Conservation (phyloP, 2,888 invertebrate species). For the Harpalus rufipes region DNA sequence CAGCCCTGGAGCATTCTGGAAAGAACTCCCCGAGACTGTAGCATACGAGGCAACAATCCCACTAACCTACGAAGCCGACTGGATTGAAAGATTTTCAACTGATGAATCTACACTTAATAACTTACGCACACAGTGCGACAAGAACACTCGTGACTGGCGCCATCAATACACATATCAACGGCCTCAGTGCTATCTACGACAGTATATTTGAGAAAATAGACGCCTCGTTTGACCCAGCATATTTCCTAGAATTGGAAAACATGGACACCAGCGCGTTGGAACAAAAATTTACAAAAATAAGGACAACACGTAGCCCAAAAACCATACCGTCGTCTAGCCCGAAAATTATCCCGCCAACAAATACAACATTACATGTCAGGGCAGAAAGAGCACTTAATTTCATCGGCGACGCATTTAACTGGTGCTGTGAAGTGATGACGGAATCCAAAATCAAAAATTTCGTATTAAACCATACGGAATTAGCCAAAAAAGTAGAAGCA, state of each 20-base stretch:
- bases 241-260: too few relatives aligned
- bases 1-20: constrained; percentile 59
- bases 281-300: neutral
- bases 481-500: too few relatives aligned
- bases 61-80: constrained; percentile 48
- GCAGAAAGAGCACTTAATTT: too few relatives aligned
- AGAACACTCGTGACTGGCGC: neutral
- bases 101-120: neutral
- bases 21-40: constrained; percentile 40
- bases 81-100: neutral
- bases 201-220: neutral
- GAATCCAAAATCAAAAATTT: too few relatives aligned
- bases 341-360: too few relatives aligned
- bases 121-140: neutral
- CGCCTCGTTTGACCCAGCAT: too few relatives aligned
- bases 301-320: neutral
- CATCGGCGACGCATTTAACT: too few relatives aligned
- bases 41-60: constrained; percentile 62
- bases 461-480: too few relatives aligned
- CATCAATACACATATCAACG: neutral
- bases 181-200: neutral
- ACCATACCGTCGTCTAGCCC: neutral
- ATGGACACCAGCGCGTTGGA: too few relatives aligned
- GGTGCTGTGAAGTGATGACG: too few relatives aligned
- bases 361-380: too few relatives aligned